Evolutionary conservation across 23 tunicate genomes (phyloP).

Genomic region (Ciona savignyi): DNA sequence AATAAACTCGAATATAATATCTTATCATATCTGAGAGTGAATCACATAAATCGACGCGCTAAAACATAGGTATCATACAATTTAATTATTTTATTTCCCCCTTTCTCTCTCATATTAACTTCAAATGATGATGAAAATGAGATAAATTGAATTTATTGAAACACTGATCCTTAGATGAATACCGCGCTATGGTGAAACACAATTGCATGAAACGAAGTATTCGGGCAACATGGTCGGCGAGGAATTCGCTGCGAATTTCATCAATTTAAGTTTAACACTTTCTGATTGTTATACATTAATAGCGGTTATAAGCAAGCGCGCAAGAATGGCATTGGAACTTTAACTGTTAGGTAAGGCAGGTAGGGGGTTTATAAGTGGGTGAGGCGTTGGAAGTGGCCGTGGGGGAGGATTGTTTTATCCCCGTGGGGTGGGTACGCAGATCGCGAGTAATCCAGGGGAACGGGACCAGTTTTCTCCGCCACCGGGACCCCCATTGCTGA

Average conservation of each 20-base stretch:
- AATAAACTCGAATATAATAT: too few species aligned
- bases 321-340: not conserved
- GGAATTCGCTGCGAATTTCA: not conserved
- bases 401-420: conserved; percentile 4
- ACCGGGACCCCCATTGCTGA: not conserved
- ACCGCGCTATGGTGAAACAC: too few species aligned
- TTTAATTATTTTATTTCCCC: too few species aligned
- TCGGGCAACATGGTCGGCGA: too few species aligned
- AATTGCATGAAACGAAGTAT: too few species aligned
- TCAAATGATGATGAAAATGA: too few species aligned
- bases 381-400: conserved; percentile 17
- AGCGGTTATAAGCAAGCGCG: conserved; percentile 2
- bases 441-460: conserved; percentile 41
- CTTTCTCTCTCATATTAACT: too few species aligned
- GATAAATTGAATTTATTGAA: too few species aligned
- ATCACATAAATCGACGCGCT: too few species aligned
- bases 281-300: not conserved
- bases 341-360: not conserved
- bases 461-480: conserved; percentile 1
- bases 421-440: conserved; percentile 11
- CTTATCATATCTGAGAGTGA: too few species aligned
- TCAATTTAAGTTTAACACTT: not conserved
- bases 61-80: too few species aligned
- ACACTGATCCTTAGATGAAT: too few species aligned
- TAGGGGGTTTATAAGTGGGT: conserved; percentile 10